phyloP scores from a whole-genome alignment of 2,113 vertebrate genomes.

The Connochaetes taurinus region DNA sequence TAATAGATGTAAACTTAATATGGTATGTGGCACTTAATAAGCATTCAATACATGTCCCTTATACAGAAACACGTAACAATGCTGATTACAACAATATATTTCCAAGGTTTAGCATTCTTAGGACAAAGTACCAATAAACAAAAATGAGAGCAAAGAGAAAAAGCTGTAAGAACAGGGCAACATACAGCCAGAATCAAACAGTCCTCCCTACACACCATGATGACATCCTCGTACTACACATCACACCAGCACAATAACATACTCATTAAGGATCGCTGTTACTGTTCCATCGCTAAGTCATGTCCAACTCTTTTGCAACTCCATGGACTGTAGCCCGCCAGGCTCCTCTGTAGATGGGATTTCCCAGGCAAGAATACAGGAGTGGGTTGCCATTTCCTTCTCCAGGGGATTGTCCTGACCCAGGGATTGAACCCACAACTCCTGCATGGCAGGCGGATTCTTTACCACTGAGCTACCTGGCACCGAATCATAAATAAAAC shows the following conservation, averaged over 20 bases:
- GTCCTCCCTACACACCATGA: neutral
- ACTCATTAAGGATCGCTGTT: neutral
- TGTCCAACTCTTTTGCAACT: neutral
- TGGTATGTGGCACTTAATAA: neutral
- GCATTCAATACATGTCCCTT: neutral
- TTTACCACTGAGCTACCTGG: neutral
- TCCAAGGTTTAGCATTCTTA: neutral
- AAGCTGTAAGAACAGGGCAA: neutral
- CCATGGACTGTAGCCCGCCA: neutral
- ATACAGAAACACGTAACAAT: conserved; percentile 27
- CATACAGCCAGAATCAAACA: neutral
- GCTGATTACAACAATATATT: neutral
- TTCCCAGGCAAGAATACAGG: neutral
- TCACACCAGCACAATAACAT: neutral
- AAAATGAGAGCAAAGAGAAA: conserved; percentile 5
- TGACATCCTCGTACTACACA: neutral
- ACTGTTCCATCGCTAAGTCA: neutral
- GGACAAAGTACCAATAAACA: conserved; percentile 18
- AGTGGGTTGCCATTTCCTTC: neutral
- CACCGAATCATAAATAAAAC: conserved; percentile 17
- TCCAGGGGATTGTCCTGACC: neutral
- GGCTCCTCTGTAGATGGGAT: neutral
- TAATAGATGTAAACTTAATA: neutral
- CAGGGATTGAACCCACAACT: neutral
- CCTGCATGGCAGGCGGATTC: neutral